Percentiles rank a stretch among this genome's conserved stretches.
phyloP scores from a whole-genome alignment of 2,113 vertebrate genomes.

The Todiramphus chloris region DNA sequence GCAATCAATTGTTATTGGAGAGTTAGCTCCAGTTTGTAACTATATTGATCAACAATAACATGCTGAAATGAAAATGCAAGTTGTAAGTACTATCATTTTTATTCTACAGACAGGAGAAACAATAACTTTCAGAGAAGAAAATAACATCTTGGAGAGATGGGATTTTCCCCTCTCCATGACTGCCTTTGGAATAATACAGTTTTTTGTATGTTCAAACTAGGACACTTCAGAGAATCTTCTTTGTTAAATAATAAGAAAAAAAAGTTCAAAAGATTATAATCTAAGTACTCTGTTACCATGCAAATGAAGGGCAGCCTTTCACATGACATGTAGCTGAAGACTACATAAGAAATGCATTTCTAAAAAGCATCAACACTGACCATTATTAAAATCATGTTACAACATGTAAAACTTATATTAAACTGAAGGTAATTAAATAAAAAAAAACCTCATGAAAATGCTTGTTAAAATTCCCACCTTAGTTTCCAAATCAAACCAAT shows the following conservation, averaged over 20 bases:
- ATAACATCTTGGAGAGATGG: background rate
- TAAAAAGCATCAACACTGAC: background rate
- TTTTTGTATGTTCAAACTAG: background rate
- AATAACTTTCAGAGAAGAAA: background rate
- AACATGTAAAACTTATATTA: background rate
- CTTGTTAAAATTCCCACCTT: background rate
- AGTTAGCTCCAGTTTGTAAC: background rate
- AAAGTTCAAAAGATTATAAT: background rate
- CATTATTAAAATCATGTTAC: constrained; percentile 11
- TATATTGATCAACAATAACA: background rate
- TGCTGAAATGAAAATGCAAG: background rate
- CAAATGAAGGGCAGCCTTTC: background rate
- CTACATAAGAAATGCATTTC: constrained; percentile 10
- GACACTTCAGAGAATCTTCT: background rate
- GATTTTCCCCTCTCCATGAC: background rate
- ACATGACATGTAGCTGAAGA: background rate
- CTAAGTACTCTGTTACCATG: background rate
- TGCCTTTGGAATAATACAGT: background rate
- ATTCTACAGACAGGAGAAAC: background rate
- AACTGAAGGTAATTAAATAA: constrained; percentile 7
- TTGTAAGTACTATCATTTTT: background rate
- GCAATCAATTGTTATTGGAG: background rate
- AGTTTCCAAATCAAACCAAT: background rate
- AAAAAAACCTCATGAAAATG: constrained; percentile 10
- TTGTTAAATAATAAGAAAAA: background rate